Percentiles rank a stretch among this genome's conserved stretches.
These are phyloP conservation scores for Berghia stephanieae DNA, from an alignment of 1,140 invertebrate species.

Conservation along the genomic window DNA sequence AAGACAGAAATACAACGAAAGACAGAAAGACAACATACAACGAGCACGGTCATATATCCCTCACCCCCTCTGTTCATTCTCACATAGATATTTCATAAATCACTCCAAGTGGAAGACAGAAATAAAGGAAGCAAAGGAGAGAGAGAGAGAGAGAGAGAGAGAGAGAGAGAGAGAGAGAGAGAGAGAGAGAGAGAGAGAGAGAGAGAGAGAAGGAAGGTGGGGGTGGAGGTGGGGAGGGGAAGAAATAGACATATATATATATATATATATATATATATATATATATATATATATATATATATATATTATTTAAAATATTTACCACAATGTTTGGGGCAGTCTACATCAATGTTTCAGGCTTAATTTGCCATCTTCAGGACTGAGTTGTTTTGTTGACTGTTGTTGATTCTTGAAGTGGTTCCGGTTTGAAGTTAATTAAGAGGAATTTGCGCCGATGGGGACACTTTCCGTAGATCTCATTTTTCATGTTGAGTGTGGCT, in stretches of 20 bases:
- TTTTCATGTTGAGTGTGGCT: no score
- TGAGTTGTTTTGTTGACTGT: no score
- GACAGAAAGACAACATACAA: no score
- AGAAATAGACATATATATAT: conserved; percentile 14
- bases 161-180: not conserved
- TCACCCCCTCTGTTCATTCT: not conserved
- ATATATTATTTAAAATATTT: no score
- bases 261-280: conserved; percentile 21
- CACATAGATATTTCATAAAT: not conserved
- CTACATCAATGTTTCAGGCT: no score
- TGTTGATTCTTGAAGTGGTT: no score
- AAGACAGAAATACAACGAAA: no score
- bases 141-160: not conserved
- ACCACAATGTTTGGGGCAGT: no score
- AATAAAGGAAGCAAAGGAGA: not conserved
- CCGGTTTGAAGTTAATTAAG: no score
- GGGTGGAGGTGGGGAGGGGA: not conserved
- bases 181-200: not conserved
- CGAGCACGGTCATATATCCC: not conserved
- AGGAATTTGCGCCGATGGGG: no score
- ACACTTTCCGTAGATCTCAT: no score
- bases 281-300: conserved; percentile 5
- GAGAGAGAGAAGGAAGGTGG: not conserved
- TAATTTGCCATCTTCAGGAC: no score
- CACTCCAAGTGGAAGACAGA: not conserved